Base-by-base conservation (phyloP, 2,888 invertebrate species). In the Ormyrus rosae region DNA sequence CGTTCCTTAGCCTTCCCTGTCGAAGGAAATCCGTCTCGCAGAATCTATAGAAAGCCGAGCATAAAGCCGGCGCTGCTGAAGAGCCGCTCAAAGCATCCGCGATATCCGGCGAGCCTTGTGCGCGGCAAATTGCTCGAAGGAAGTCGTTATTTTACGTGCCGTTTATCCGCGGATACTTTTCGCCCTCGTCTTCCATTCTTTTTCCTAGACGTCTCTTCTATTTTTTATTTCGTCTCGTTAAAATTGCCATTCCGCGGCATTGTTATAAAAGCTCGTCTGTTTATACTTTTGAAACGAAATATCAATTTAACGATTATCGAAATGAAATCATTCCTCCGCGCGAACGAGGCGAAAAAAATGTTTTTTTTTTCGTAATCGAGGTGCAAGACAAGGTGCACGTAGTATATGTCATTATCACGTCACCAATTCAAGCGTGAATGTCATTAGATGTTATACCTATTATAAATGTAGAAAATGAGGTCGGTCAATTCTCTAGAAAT, bases 21-120 rank as follows among this genome's bases (percentile, higher is more conserved):
- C 5, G 78, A 84, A 87, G 89, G 89, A 90, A 89, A 90, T 90
- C 89, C 89, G 88, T 85, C 82, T 86, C 48, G 85, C 85, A 85
- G 85, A 87, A 88, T 89, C 88, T 86, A 86, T 88, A 86, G 87
- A 88, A 88, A 85, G 50, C 5, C 6, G 64, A 58, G 69, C 46
- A 87, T 87, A 88, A 89, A 89, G 87, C 86, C 70, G n/a, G 45
- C 34, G 58, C 69, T 68, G 13, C 60, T 63, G 55, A 69, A 69
- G 61, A 68, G 73, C 53, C 9, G 72, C 68, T 77, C 72, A 77
- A 81, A 77, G 76, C 77, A 63, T 72, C 77, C 60, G 64, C 55
- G 68, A 71, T 77, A 77, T 76, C 68, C 76, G 61, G 56, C 61
- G 53, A 79, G 67, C 67, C 68, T 73, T 71, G 46, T 69, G 74